Evolutionary conservation across 2,888 invertebrate genomes (phyloP), one percentile per base, ranked within the genome.

Genomic region (Lutraria lutraria): DNA sequence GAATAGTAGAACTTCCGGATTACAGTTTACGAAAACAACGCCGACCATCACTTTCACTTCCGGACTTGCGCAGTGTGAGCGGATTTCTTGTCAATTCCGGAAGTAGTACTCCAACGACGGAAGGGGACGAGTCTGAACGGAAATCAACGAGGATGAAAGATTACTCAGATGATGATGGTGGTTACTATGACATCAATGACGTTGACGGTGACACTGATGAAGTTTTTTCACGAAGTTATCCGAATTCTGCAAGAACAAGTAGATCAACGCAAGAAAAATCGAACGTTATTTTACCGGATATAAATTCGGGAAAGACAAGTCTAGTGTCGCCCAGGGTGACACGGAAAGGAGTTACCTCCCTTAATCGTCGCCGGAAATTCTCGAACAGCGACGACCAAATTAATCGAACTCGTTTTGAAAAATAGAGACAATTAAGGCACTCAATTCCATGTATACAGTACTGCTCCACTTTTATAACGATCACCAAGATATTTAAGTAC

Each of bases 31-130:
- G 88, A 79, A 89, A 88, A 83, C 88, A 90, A 63, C 83, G 83
- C 19, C 84, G 92, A 53, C 93, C 94, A 81, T 94, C 94, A 19
- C 86, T 94, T 15, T 94, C 94, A 89, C 93, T 94, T 90, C 94
- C 94, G 85, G 94, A 94, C 86, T 87, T 94, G 87, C 94, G 94
- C 86, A 91, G 91, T 85, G 88, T 92, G 25, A 92, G 89, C 21
- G 92, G 92, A n/a, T 91, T 88, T 85, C 87, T 94, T 16, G 94
- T 94, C 13, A 88, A 91, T 83, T 94, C 94, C 29, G 94, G 93
- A 43, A 91, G 90, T 54, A 93, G 90, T 80, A 93, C 93, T 15
- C 94, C 94, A 2, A 80, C 83, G 12, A 83, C 83, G 1, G 86
- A 85, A 83, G 63, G 34, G 8, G 83, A 83, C 80, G 79, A 83